Evolutionary conservation across 2,113 vertebrate species (phyloP).

Genomic region (Oncorhynchus masou): DNA sequence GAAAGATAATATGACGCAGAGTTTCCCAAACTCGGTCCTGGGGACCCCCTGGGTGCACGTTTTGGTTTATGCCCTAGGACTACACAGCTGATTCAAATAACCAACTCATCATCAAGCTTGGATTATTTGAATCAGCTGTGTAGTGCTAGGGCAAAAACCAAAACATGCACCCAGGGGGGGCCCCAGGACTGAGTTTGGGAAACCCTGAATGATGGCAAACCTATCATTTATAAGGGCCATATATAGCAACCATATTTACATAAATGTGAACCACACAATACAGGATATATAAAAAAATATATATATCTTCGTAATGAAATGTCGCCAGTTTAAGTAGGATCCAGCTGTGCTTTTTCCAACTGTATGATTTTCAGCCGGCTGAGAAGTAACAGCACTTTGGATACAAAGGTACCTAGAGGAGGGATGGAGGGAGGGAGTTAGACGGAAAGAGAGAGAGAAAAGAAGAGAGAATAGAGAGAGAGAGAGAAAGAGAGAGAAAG

Average conservation of each 20-base stretch:
- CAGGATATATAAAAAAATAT: too few species aligned
- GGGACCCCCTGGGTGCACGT: too few species aligned
- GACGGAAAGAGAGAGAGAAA: conserved; percentile 12
- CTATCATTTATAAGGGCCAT: neutral
- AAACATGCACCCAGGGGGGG: too few species aligned
- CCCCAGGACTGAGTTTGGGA: too few species aligned
- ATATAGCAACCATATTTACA: neutral
- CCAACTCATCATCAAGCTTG: too few species aligned
- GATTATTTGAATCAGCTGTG: too few species aligned
- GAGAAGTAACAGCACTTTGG: conserved; percentile 63
- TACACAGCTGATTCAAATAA: too few species aligned
- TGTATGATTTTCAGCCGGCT: conserved; percentile 60
- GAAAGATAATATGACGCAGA: too few species aligned
- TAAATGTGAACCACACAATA: neutral
- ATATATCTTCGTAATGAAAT: neutral
- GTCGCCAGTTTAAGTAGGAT: conserved; percentile 61
- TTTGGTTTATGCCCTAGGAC: too few species aligned
- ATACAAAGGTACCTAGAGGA: conserved; percentile 70
- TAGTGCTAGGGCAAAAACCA: too few species aligned
- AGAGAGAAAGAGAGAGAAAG: neutral
- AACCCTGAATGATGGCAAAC: neutral
- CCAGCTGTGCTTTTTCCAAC: conserved; percentile 78
- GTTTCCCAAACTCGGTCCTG: too few species aligned
- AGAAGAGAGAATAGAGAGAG: neutral
- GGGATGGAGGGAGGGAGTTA: conserved; percentile 8